Evolutionary conservation across 2,113 vertebrate genomes (phyloP), one percentile per base, ranked within the genome.

Genomic region (Microcebus lehilahytsara): DNA sequence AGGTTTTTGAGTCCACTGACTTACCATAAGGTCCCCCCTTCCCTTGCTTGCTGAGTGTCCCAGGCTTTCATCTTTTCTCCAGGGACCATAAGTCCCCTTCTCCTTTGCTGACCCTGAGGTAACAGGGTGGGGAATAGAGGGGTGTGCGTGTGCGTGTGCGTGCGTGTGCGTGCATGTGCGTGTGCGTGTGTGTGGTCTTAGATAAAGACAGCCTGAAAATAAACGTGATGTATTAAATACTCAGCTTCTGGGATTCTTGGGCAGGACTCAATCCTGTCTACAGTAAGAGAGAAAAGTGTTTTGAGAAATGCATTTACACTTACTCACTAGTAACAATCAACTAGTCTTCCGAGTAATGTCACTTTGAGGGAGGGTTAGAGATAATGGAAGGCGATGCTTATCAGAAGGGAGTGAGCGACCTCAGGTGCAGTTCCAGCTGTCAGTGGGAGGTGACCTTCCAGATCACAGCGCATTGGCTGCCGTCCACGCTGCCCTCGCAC

Each of bases 161-260:
- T 49, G 34, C 42, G n/a, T 42, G 53, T 64, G 34, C n/a, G n/a
- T 56, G 53, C 40, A 79, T 74, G 40, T 40, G 42, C 6, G 42
- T 42, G 74, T 79, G 40, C 67, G 79, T 34, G 51, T 77, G 69
- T n/a, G 86, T 46, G n/a, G 51, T 77, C 46, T 88, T 51, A 3
- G 34, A 30, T 85, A 95, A 92, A 86, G 12, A n/a, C 89, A 74
- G 32, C 27, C 60, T 88, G 79, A n/a, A 56, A 67, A 81, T 40
- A 92, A 74, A 58, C 17, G 22, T 25, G 17, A 25, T 56, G 20
- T 81, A n/a, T 34, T 72, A 66, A 72, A 53, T 51, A 77, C 51
- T 40, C 51, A 30, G 49, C 60, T 85, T 85, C 49, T 69, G 60
- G 12, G 23, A 40, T 85, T n/a, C 62, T 49, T 46, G 40, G 12